Conservation (phyloP, 1,140 invertebrate species). For the Panulirus ornatus region DNA sequence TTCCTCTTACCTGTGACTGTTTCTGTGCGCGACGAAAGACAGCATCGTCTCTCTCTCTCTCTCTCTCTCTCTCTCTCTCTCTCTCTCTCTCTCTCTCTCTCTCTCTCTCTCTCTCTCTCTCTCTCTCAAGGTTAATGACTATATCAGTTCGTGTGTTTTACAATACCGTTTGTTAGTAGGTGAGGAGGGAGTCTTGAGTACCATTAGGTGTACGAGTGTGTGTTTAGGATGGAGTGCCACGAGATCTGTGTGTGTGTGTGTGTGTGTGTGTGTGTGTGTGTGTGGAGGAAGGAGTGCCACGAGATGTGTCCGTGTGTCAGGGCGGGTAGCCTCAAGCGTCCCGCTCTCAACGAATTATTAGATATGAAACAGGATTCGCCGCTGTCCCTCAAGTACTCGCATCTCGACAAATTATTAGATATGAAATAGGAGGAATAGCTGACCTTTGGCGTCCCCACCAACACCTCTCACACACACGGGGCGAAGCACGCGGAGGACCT, state of each 20-base stretch:
- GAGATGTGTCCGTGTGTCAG: background rate
- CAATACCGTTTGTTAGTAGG: background rate
- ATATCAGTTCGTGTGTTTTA: background rate
- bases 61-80: conserved; percentile 35
- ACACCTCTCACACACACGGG: too few species aligned
- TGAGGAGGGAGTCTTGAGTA: background rate
- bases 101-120: conserved; percentile 41
- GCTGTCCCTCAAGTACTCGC: background rate
- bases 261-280: conserved; percentile 35
- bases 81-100: conserved; percentile 38
- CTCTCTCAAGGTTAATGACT: background rate
- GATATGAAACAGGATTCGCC: too few species aligned
- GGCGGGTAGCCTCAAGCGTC: background rate
- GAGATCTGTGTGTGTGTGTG: conserved; percentile 8
- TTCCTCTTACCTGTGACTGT: background rate
- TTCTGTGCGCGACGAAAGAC: too few species aligned
- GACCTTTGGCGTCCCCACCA: too few species aligned
- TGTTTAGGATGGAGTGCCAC: background rate
- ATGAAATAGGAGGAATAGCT: too few species aligned
- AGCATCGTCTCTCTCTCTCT: conserved; percentile 6
- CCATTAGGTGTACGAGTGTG: background rate
- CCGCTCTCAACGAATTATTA: background rate
- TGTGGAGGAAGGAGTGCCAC: background rate
- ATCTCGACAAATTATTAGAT: background rate
- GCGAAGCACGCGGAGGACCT: too few species aligned